phyloP scores from a whole-genome alignment of 2,797 vertebrate species.

The Anabas testudineus region DNA sequence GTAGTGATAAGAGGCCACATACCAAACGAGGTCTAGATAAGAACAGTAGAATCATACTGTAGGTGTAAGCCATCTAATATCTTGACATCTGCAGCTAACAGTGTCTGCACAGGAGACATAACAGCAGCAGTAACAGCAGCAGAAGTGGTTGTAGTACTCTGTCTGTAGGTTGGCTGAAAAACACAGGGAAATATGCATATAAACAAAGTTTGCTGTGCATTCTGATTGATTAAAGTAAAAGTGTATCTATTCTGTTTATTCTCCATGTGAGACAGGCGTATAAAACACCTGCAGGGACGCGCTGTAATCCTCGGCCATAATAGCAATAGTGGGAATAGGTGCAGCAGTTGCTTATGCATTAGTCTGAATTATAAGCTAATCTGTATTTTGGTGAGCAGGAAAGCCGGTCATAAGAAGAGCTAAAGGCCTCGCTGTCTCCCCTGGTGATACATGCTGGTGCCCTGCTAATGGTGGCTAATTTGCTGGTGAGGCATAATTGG shows the following conservation, averaged over 20 bases:
- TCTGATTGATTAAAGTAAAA: not conserved
- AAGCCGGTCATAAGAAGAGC: constrained; percentile 69
- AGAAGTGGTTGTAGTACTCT: no score
- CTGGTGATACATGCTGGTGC: constrained; percentile 71
- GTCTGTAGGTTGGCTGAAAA: no score
- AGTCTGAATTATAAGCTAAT: constrained; percentile 75
- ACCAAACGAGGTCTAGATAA: constrained; percentile 7
- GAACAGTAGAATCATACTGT: constrained; percentile 5
- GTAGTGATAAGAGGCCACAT: not conserved
- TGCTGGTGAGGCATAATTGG: constrained; percentile 81
- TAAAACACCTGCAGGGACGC: not conserved
- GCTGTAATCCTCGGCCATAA: constrained; percentile 11
- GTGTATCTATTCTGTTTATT: not conserved
- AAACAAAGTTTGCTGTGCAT: no score
- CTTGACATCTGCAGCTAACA: constrained; percentile 12
- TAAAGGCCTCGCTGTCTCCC: constrained; percentile 66
- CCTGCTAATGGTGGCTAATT: constrained; percentile 82
- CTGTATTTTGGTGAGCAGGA: constrained; percentile 73
- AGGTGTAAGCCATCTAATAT: constrained; percentile 2
- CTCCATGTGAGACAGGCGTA: not conserved
- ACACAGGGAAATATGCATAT: no score
- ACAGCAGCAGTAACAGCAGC: not conserved
- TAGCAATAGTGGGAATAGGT: constrained; percentile 17
- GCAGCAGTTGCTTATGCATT: constrained; percentile 56
- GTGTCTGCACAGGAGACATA: no score